A percentile compares a stretch with the other conserved stretches of the same genome.
These are phyloP conservation scores for Donacobius atricapilla DNA, from an alignment of 2,113 vertebrate genomes.

Conservation along the genomic window DNA sequence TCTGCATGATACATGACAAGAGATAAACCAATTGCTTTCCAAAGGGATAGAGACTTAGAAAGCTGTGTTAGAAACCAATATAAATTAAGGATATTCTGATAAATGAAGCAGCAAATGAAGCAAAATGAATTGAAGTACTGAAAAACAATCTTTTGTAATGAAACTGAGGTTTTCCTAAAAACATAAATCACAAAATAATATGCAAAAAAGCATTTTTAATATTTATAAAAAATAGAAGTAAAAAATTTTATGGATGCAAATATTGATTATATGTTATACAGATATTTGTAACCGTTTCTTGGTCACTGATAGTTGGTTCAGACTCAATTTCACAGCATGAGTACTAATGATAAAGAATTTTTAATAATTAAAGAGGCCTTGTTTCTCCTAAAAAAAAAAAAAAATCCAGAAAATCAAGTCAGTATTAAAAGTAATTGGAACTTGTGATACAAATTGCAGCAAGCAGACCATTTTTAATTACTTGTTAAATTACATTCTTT, in stretches of 20 bases:
- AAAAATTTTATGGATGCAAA: background rate
- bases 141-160: background rate
- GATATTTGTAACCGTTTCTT: background rate
- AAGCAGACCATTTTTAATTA: background rate
- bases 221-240: background rate
- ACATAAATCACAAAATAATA: background rate
- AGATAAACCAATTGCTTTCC: background rate
- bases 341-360: background rate
- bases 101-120: background rate
- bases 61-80: background rate
- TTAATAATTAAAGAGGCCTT: background rate
- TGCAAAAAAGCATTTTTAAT: background rate
- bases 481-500: background rate
- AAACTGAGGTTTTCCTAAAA: background rate
- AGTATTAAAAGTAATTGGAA: background rate
- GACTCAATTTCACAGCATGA: fast-evolving
- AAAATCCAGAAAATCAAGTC: background rate
- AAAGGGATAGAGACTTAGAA: background rate
- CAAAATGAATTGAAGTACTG: background rate
- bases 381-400: background rate
- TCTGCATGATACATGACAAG: background rate
- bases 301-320: background rate
- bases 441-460: background rate
- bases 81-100: background rate
- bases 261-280: background rate